phyloP scores from a whole-genome alignment of 2,113 vertebrate genomes.

The Verasper variegatus region DNA sequence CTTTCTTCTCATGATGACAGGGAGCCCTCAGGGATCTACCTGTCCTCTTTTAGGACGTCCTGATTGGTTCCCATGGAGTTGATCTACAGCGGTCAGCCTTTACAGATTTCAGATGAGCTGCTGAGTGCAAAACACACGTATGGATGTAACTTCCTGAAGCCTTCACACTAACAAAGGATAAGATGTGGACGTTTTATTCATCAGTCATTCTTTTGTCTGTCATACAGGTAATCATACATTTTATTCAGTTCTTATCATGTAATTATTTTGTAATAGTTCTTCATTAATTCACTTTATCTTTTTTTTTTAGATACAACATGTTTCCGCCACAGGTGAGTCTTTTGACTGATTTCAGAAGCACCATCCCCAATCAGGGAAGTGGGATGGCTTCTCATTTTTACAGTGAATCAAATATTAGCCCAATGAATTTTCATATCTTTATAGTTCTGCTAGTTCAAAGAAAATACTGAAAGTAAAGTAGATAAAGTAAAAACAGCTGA shows the following conservation, averaged over 20 bases:
- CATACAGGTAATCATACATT: constrained; percentile 72
- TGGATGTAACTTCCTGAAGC: constrained; percentile 47
- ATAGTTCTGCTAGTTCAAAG: too few species aligned
- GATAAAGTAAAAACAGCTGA: too few species aligned
- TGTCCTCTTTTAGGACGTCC: constrained; percentile 70
- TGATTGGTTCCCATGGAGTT: constrained; percentile 78
- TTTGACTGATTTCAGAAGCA: not conserved
- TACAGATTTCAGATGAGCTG: constrained; percentile 61
- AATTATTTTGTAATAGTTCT: not conserved
- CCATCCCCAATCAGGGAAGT: not conserved
- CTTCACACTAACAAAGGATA: constrained; percentile 51
- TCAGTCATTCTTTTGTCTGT: constrained; percentile 65
- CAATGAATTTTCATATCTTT: not conserved
- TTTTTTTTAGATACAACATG: constrained; percentile 64
- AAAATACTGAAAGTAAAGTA: too few species aligned
- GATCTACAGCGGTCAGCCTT: constrained; percentile 56
- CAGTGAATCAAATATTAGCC: not conserved
- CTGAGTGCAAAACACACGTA: constrained; percentile 17
- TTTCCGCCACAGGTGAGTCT: constrained; percentile 69
- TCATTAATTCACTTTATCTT: not conserved
- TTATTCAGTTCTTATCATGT: not conserved
- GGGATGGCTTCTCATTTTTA: not conserved
- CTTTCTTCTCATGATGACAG: constrained; percentile 71
- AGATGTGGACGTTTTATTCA: constrained; percentile 62
- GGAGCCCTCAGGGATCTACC: constrained; percentile 69